Evolutionary conservation across 2,113 vertebrate genomes (phyloP).

Genomic region (Dicerorhinus sumatrensis): DNA sequence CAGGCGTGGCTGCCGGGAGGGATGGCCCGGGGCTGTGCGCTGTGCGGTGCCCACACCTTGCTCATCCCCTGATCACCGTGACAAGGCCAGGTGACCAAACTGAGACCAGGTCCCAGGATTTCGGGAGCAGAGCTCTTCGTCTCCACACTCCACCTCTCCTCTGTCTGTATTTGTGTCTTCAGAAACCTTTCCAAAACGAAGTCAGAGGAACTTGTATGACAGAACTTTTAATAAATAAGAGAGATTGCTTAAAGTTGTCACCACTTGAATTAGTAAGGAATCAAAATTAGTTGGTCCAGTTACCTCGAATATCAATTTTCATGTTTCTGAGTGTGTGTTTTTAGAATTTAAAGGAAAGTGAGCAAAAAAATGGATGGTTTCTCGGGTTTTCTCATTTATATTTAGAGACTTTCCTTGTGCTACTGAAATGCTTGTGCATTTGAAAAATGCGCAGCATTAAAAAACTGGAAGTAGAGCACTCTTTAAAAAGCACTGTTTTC

Average conservation of each 20-base stretch:
- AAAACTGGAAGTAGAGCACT: background rate
- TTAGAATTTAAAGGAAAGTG: background rate
- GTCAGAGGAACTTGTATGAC: too few species aligned
- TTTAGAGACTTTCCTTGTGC: background rate
- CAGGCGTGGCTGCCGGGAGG: too few species aligned
- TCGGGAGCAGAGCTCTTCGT: too few species aligned
- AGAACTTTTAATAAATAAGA: too few species aligned
- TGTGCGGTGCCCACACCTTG: too few species aligned
- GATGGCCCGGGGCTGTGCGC: too few species aligned
- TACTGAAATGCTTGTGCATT: too few species aligned
- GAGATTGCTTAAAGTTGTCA: too few species aligned
- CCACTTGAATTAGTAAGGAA: background rate
- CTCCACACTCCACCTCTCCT: too few species aligned
- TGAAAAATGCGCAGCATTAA: background rate
- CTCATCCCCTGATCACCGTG: background rate
- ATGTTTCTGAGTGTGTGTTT: background rate
- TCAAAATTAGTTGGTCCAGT: background rate
- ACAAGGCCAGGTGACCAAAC: background rate
- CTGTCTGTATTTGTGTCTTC: background rate
- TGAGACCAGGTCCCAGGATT: too few species aligned
- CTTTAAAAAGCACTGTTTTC: background rate
- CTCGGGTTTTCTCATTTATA: background rate
- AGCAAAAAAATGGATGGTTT: background rate
- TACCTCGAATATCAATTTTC: too few species aligned
- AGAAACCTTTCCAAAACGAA: background rate